These are phyloP conservation scores for Esox masquinongy DNA, from an alignment of 2,797 vertebrate species.

Conservation along the genomic window DNA sequence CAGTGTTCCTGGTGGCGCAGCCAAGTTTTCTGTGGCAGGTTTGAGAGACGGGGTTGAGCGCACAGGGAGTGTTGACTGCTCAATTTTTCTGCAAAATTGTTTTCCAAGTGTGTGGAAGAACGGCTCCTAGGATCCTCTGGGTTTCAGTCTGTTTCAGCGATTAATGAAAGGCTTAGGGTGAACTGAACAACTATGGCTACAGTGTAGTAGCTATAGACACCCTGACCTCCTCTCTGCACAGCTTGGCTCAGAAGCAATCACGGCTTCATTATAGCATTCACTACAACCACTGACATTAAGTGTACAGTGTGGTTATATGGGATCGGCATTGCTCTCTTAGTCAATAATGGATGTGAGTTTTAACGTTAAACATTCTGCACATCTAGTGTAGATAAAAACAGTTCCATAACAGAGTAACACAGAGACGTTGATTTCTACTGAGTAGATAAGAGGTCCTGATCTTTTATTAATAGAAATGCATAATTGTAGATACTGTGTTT, in stretches of 20 bases:
- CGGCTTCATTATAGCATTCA: not conserved
- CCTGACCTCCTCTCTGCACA: not conserved
- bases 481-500: too few species aligned
- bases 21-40: constrained; percentile 15
- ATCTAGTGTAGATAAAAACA: not conserved
- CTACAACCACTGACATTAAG: not conserved
- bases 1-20: constrained; percentile 2
- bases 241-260: constrained; percentile 8
- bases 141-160: not conserved
- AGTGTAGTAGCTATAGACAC: not conserved
- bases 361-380: not conserved
- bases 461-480: too few species aligned
- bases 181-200: constrained; percentile 4
- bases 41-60: constrained; percentile 2
- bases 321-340: constrained; percentile 8
- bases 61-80: constrained; percentile 20
- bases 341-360: constrained; percentile 9
- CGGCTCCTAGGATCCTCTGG: constrained; percentile 18
- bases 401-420: too few species aligned
- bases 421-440: too few species aligned
- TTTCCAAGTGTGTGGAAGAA: constrained; percentile 44
- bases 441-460: too few species aligned
- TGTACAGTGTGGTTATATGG: constrained; percentile 7
- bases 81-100: constrained; percentile 40
- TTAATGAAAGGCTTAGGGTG: constrained; percentile 26